Conservation (phyloP, 2,888 invertebrate genomes). For the Leptogaster cylindrica region DNA sequence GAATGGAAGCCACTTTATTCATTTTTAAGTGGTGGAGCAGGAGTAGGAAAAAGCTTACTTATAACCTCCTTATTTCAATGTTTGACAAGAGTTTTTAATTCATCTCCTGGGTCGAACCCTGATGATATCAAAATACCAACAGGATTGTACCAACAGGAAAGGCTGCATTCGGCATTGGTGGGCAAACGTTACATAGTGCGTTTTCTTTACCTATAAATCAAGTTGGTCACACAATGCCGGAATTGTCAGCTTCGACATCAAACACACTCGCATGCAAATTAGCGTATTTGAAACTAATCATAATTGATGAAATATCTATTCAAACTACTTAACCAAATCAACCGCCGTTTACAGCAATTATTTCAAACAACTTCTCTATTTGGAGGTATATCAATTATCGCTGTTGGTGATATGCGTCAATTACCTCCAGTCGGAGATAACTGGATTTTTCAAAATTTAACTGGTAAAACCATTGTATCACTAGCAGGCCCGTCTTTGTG, state of each 20-base stretch:
- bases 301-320: slow-evolving; percentile 57
- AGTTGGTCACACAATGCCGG: not conserved
- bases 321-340: slow-evolving; percentile 38
- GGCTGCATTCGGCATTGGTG: not conserved
- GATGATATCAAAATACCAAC: not conserved
- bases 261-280: not conserved
- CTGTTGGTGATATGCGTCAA: slow-evolving; percentile 56
- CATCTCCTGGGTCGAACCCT: not conserved
- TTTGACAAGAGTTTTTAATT: not conserved
- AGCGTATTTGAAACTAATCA: slow-evolving; percentile 47
- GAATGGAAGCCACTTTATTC: not conserved
- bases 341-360: not conserved
- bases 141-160: slow-evolving; percentile 1
- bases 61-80: not conserved
- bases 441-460: slow-evolving; percentile 48
- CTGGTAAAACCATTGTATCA: slow-evolving; percentile 16
- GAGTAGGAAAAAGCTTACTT: not conserved
- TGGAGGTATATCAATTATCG: slow-evolving; percentile 54
- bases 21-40: slow-evolving; percentile 7
- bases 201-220: not conserved
- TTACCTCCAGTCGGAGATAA: slow-evolving; percentile 53
- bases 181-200: not conserved
- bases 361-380: slow-evolving; percentile 48
- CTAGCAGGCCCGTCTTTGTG: slow-evolving; percentile 46
- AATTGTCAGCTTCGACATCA: not conserved